Evolutionary conservation across 2,888 invertebrate species (phyloP), one percentile per base, ranked within the genome.

Genomic region (Zygogramma bicolorata): DNA sequence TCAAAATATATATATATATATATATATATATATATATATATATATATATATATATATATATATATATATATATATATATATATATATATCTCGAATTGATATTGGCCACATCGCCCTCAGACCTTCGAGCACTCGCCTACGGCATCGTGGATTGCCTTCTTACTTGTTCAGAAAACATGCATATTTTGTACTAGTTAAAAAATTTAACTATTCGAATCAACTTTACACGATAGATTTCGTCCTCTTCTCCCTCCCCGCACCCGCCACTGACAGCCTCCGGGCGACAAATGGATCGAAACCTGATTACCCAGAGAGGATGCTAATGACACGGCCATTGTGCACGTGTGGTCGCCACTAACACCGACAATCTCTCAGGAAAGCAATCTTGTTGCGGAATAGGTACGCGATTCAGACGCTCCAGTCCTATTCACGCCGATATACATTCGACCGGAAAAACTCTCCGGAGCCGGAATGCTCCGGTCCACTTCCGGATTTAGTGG

Each of bases 251-350:
- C 2, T 46, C 20, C 7, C 10, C 3, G 2, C 10, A 18, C 5
- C 20, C 46, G 46, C 46, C 46, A 18, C 18, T 20, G 46, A 20
- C 46, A 10, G 46, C 10, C 46, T 10, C 8, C 10, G 46, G 46
- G 46, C 53, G 63, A 68, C 75, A 75, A 77, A 75, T 74, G 75
- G 74, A 72, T 75, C 74, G 75, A 73, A 77, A 74, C 77, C 46
- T 75, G 75, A 77, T 77, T 77, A 75, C 77, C 71, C 70, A 68
- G 69, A 74, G 74, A 71, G 73, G 71, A 74, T 73, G 74, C 75
- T 75, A 77, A 75, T 71, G 71, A 76, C 60, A 58, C 40, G 65
- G 67, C 53, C 61, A 71, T 74, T 73, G 71, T 71, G 71, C 74
- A 74, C 70, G 74, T 73, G 74, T 72, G 70, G 67, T 61, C 68